Evolutionary conservation across 2,888 invertebrate genomes (phyloP), one percentile per base, ranked within the genome.

Genomic region (Scaptomyza reducta): DNA sequence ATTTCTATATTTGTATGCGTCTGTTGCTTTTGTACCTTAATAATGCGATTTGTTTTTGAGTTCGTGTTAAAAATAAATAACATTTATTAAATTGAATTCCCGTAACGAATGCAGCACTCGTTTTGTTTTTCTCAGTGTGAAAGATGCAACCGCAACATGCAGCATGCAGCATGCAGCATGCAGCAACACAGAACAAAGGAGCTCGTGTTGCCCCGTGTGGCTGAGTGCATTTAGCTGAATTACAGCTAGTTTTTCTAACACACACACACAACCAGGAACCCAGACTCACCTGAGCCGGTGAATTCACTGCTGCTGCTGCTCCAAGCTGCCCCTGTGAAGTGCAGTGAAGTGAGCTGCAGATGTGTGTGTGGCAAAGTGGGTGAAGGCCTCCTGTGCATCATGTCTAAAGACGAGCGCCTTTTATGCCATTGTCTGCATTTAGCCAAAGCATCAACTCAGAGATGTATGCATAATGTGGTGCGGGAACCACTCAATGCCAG

Each of bases 221-320:
- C 74, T 76, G 84, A 85, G 87, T 85, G 88, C 88, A 88, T 85
- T 88, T 88, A 80, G 85, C 84, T 88, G 81, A 87, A 80, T 75
- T 84, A 84, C 73, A 58, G 73, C 77, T 69, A 60, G 64, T 59
- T 74, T 74, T 74, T 68, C 50, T 5, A 13, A 35, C 49, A 9
- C 38, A 53, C 41, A 44, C 50, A 33, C 31, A 33, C 31, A 45
- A 6, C 40, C 50, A 29, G 40, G 11, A 40, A 5, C 38, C 38
- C 38, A 38, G 38, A 50, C 57, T 60, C 75, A 75, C 63, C 58
- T 62, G 55, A 49, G 51, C 25, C 7, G 2, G 1, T 9, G 38
- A 35, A 35, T 6, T n/a, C 6, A 35, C 38, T 13, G 1, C 31
- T 31, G 40, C 22, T 22, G 22, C 2, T 22, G 22, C 22, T 22